Evolutionary conservation across 2,888 invertebrate genomes (phyloP).

Genomic region (Hemaris fuciformis): DNA sequence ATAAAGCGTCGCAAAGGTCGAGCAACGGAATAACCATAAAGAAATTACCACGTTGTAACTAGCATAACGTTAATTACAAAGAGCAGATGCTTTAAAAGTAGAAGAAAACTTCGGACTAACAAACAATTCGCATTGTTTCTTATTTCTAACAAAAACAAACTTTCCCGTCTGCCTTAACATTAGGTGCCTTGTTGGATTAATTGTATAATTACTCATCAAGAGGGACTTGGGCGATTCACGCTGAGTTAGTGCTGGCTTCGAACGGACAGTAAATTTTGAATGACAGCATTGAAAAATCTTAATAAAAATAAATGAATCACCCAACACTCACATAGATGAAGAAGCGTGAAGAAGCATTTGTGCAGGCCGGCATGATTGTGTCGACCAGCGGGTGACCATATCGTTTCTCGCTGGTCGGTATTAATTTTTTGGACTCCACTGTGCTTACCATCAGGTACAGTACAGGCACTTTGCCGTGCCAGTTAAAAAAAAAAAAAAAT

Average conservation of each 20-base stretch:
- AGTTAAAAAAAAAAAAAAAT: too few relatives aligned
- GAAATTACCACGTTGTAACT: background rate
- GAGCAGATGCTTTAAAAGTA: constrained; percentile 38
- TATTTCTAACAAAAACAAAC: constrained; percentile 61
- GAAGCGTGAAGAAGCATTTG: too few relatives aligned
- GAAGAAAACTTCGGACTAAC: constrained; percentile 49
- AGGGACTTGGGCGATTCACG: background rate
- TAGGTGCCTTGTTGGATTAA: constrained; percentile 69
- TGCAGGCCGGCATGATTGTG: too few relatives aligned
- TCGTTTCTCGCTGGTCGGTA: too few relatives aligned
- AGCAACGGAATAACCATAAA: background rate
- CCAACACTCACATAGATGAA: too few relatives aligned
- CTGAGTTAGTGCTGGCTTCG: background rate
- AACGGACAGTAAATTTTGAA: background rate
- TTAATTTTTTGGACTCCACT: too few relatives aligned
- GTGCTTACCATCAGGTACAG: too few relatives aligned
- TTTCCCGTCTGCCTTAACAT: constrained; percentile 50
- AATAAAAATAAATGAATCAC: too few relatives aligned
- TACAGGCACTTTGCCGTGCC: too few relatives aligned
- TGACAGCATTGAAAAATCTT: background rate
- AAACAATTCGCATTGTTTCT: constrained; percentile 58
- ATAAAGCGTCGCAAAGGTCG: background rate
- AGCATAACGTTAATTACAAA: constrained; percentile 26
- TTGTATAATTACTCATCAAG: constrained; percentile 65
- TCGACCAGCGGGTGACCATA: too few relatives aligned